Conservation (phyloP, 1,140 invertebrate species). For the Penaeus vannamei region DNA sequence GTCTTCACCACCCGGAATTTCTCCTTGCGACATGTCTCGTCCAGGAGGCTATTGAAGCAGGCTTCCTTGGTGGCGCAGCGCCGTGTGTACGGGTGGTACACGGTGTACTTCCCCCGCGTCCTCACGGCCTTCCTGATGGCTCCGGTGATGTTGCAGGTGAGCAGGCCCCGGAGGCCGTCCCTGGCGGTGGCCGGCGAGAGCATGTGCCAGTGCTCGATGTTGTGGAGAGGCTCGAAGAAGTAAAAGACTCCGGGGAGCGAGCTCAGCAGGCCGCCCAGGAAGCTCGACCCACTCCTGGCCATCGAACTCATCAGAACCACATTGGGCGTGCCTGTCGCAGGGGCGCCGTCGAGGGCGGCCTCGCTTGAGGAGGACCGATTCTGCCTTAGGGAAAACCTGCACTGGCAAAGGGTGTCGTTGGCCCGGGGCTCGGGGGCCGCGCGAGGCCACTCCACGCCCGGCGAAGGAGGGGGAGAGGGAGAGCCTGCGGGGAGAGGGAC, state of each 20-base stretch:
- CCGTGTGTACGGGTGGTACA: not conserved
- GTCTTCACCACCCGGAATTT: not conserved
- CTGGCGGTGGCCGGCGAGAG: not conserved
- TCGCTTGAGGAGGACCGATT: too few relatives aligned
- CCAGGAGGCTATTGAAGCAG: not conserved
- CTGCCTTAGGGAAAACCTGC: not conserved
- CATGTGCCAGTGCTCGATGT: not conserved
- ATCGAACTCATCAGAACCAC: constrained; percentile 8
- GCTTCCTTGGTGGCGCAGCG: too few relatives aligned
- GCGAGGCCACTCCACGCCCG: too few relatives aligned
- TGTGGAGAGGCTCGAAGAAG: constrained; percentile 24
- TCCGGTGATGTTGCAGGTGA: constrained; percentile 4
- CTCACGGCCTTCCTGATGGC: not conserved
- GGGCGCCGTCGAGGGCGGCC: not conserved
- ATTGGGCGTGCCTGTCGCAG: not conserved
- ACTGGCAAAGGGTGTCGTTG: too few relatives aligned
- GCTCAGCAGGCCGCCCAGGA: constrained; percentile 13
- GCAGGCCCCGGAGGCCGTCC: not conserved
- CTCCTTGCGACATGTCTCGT: not conserved
- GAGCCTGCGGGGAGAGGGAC: too few relatives aligned
- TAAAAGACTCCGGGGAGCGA: constrained; percentile 27
- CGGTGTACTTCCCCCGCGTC: not conserved
- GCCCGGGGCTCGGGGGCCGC: too few relatives aligned
- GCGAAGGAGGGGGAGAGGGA: too few relatives aligned
- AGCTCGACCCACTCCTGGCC: constrained; percentile 24